Conservation (phyloP, 2,888 invertebrate species). For the Melieria crassipennis region DNA sequence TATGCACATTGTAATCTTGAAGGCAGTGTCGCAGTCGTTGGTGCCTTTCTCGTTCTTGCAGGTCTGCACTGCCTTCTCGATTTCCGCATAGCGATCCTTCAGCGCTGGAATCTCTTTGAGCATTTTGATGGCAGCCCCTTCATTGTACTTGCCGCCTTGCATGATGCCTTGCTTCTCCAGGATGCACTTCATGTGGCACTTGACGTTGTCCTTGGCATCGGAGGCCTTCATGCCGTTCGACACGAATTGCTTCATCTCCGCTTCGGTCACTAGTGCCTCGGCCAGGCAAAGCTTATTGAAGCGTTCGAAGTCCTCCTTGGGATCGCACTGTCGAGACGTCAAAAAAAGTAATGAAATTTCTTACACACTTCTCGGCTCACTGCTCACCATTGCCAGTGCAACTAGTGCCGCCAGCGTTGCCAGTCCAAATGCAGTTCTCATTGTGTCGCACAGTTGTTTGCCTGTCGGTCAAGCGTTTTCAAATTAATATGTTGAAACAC, state of each 20-base stretch:
- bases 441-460: too few species aligned
- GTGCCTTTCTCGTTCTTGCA: constrained; percentile 54
- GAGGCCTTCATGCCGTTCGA: constrained; percentile 43
- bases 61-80: constrained; percentile 48
- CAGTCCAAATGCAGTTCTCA: too few species aligned
- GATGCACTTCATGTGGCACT: constrained; percentile 56
- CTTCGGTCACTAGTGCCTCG: constrained; percentile 45
- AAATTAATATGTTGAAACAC: too few species aligned
- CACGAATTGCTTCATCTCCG: constrained; percentile 48
- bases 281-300: constrained; percentile 45
- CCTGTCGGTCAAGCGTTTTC: too few species aligned
- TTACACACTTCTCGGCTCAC: neutral
- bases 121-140: constrained; percentile 41
- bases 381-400: neutral
- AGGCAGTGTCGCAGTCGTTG: constrained; percentile 58
- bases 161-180: constrained; percentile 57
- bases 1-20: constrained; percentile 54
- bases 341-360: neutral
- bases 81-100: constrained; percentile 47
- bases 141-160: constrained; percentile 52
- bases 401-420: neutral
- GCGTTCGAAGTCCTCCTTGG: constrained; percentile 1
- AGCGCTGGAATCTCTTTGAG: constrained; percentile 46
- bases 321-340: neutral
- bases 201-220: constrained; percentile 49